Evolutionary conservation across 2,888 invertebrate genomes (phyloP).

Genomic region (Cancer borealis): DNA sequence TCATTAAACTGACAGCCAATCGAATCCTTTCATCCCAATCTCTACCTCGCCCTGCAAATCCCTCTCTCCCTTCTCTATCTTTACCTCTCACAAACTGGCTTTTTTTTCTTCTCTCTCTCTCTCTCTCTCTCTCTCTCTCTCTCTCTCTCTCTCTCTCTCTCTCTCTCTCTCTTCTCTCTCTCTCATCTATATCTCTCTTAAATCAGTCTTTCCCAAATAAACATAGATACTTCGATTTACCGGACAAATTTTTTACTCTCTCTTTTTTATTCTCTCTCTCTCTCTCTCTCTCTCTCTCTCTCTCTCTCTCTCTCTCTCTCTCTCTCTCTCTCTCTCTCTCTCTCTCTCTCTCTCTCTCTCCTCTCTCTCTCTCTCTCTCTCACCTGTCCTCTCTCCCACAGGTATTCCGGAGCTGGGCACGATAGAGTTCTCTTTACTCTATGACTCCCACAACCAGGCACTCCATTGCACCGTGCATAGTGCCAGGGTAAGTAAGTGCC

Average conservation of each 20-base stretch:
- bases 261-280: neutral
- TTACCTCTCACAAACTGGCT: neutral
- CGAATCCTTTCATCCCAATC: neutral
- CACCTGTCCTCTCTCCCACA: neutral
- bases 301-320: neutral
- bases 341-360: neutral
- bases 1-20: too few relatives aligned
- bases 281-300: neutral
- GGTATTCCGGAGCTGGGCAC: constrained; percentile 60
- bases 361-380: neutral
- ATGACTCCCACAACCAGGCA: constrained; percentile 74
- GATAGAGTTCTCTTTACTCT: constrained; percentile 75
- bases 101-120: neutral
- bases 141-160: too few relatives aligned
- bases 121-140: too few relatives aligned
- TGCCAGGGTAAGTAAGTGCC: constrained; percentile 60
- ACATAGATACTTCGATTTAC: too few relatives aligned
- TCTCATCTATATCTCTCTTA: neutral
- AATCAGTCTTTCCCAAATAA: too few relatives aligned
- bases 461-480: constrained; percentile 76
- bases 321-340: neutral
- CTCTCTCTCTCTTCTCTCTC: too few relatives aligned
- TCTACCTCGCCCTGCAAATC: neutral
- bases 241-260: too few relatives aligned
- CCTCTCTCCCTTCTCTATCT: neutral